Evolutionary conservation across 1,140 invertebrate genomes (phyloP), one percentile per base, ranked within the genome.

Genomic region (Apolygus lucorum): DNA sequence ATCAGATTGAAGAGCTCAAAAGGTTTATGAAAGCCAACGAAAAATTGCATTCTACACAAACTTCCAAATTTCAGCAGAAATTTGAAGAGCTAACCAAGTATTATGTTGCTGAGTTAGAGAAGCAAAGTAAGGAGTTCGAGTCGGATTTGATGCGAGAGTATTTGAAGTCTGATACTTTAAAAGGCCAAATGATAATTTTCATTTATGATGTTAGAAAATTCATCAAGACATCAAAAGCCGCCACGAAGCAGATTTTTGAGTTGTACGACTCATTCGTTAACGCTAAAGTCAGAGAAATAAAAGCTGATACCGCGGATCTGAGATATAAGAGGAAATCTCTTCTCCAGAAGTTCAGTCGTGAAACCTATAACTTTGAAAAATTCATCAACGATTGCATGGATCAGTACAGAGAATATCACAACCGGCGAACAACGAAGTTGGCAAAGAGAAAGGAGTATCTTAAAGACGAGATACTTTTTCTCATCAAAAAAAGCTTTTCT

Each of bases 371-470:
- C 22, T 59, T 59, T 59, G 54, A 59, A 59, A 11, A 59, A 22
- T 59, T 59, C 54, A 24, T 59, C 54, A 59, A 59, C 54, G 54
- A 59, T 24, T 13, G 11, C 22, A 24, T 59, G 22, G 54, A 59
- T 24, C 13, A 59, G 11, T 59, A 59, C 22, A 59, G 22, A 59
- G 54, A 59, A 14, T 59, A 59, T 59, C 22, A 59, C 22, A 4
- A 11, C 22, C 11, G 54, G 22, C 54, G 54, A 4, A 11, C 22
- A 24, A 59, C 54, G 4, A 59, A 59, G 54, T 59, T 59, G 54
- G 22, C 8, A 59, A 59, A 59, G 22, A 11, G 54, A 59, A 59
- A 59, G 54, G 54, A 59, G 22, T 59, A 59, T 59, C 22, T 59
- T 4, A 59, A 59, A 59, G 54, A 59, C 22, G 54, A 59, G 22